Evolutionary conservation across 2,797 vertebrate genomes (phyloP), one percentile per base, ranked within the genome.

Genomic region (Macropus fuliginosus): DNA sequence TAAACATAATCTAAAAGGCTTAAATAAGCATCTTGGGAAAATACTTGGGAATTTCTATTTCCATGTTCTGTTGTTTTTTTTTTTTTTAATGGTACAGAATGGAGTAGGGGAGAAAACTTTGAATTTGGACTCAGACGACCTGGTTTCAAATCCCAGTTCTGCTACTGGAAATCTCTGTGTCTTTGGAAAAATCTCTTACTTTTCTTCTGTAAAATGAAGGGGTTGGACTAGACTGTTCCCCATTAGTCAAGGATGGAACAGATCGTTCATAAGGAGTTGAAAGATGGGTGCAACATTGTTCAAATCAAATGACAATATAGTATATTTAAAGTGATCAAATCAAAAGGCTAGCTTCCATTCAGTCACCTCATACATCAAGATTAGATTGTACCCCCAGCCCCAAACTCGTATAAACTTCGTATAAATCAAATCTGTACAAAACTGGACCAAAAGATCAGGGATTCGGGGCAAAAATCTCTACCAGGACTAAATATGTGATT

Each of bases 11-110:
- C 6, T 57, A 46, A 92, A 94, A 59, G 24, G 87, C 31, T 21
- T 14, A 87, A 87, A 87, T 11, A 50, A 46, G 40, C 28, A 31
- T 55, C 81, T 91, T 31, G 40, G 31, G 34, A 55, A 95, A 91
- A 92, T 54, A 92, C 50, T 46, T 87, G 40, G 92, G 62, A 91
- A 96, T 57, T 93, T 24, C 29, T 91, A 93, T 8, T 62, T 55
- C 94, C 50, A 93, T 74, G 91, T 96, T 96, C 52, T 46, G 46
- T 40, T 27, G 57, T 93, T 81, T 66, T 62, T 56, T 56, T 52
- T 52, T 59, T 62, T 62, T n/a, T 81, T 3, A 74, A 81, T 46
- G 24, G 18, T 46, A 24, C 9, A 81, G n/a, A 81, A 81, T 46
- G 40, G 34, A 6, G 21, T 18, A 40, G 34, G n/a, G 28, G 18